These are phyloP conservation scores for Myocastor coypus DNA, from an alignment of 2,113 vertebrate genomes.

Conservation along the genomic window DNA sequence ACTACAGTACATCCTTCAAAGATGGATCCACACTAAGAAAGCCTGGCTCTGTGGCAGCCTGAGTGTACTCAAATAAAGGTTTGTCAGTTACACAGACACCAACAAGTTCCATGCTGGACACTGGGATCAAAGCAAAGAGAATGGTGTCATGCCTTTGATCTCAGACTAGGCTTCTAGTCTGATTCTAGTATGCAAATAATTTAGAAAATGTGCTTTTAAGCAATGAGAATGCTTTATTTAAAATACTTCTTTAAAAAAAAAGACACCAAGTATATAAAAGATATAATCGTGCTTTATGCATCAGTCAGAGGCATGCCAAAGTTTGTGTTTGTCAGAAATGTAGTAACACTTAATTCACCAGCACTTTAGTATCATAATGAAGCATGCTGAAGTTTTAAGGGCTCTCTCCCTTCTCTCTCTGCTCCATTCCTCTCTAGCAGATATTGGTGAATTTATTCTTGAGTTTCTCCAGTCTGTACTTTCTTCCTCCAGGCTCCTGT, in stretches of 20 bases:
- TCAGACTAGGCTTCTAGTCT: neutral
- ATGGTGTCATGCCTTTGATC: accelerated
- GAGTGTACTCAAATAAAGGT: neutral
- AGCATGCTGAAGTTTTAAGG: neutral
- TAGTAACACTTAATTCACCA: neutral
- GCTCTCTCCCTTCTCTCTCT: neutral
- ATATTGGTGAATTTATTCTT: neutral
- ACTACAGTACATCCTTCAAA: neutral
- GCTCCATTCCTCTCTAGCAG: neutral
- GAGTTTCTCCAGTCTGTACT: no score
- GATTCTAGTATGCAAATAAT: neutral
- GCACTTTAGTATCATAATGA: neutral
- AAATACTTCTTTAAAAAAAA: neutral
- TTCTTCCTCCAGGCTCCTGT: neutral
- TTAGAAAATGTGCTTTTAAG: neutral
- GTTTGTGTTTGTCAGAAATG: neutral
- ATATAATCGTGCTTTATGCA: neutral
- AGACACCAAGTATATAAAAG: neutral
- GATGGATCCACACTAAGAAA: neutral
- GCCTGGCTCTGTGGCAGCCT: neutral
- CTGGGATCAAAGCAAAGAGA: neutral
- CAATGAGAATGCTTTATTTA: neutral
- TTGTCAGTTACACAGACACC: neutral
- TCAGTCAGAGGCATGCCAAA: neutral
- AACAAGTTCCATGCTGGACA: neutral